Evolutionary conservation across 2,888 invertebrate species (phyloP), one percentile per base, ranked within the genome.

Genomic region (Apantesis nais): DNA sequence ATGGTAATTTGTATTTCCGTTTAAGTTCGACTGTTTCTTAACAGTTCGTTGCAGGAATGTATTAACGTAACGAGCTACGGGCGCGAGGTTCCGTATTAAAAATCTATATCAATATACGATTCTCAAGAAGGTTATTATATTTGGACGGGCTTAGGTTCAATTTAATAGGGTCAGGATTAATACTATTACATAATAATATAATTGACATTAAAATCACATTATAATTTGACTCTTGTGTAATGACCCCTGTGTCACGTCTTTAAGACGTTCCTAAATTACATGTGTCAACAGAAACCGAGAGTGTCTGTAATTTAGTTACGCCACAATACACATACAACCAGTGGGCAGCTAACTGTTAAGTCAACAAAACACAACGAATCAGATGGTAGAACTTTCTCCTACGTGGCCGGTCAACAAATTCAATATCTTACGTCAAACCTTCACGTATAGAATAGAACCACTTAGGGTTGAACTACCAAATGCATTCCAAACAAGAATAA

Each of bases 251-350:
- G 70, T 74, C 77, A 76, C 69, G 77, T 78, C 74, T 74, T 72
- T 72, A 71, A 71, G 65, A 73, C 79, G 78, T 81, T 82, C 83
- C 85, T 77, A 86, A 87, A 86, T 78, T 83, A 79, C 77, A 83
- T 74, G 78, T 87, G 88, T 86, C 85, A 88, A 89, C 89, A 90
- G 92, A 93, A 93, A 72, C 85, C 86, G 88, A 92, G 89, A 93
- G 92, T 93, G 90, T 81, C 82, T 73, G 77, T 85, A 83, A 87
- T 86, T 76, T 74, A 78, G 86, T 90, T 90, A 90, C 92, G 92
- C 87, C 89, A 91, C 82, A 80, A 81, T 78, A 83, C 74, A 72
- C 81, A 78, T 73, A 78, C 60, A 31, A 44, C 44, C 83, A 79
- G 79, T 82, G 84, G 81, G 82, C 85, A 85, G 82, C 87, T 89